Percentiles rank a stretch among this genome's conserved stretches.
Evolutionary conservation across 1,140 invertebrate genomes (phyloP).

Genomic region (Sitophilus oryzae): DNA sequence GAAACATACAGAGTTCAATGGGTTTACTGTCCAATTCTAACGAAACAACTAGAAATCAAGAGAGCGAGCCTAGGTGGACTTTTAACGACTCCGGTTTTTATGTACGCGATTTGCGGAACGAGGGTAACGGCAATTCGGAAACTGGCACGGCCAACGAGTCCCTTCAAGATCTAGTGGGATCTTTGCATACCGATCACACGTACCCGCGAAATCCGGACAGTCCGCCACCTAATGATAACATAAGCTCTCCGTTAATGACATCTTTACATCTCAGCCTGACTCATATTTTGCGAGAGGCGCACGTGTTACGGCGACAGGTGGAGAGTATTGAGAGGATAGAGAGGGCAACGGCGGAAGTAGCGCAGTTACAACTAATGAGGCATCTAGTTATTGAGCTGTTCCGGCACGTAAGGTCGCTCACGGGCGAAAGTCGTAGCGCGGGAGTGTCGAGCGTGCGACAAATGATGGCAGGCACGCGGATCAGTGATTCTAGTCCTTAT

Average conservation of each 20-base stretch:
- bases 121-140: conserved; percentile 1
- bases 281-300: conserved; percentile 39
- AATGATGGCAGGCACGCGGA: conserved; percentile 44
- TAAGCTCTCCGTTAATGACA: conserved; percentile 37
- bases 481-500: conserved; percentile 40
- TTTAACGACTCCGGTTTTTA: conserved; percentile 35
- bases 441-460: conserved; percentile 40
- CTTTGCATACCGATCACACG: conserved; percentile 38
- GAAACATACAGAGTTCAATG: conserved; percentile 37
- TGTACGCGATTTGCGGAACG: conserved; percentile 28
- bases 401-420: conserved; percentile 46
- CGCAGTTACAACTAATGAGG: conserved; percentile 54
- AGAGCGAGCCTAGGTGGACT: conserved; percentile 16
- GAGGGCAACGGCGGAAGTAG: conserved; percentile 45
- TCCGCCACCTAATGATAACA: conserved; percentile 21
- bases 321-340: conserved; percentile 41
- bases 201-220: conserved; percentile 38
- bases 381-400: conserved; percentile 59
- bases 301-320: conserved; percentile 34
- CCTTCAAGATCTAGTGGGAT: conserved; percentile 3
- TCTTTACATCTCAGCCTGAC: conserved; percentile 39
- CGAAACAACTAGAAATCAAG: conserved; percentile 7
- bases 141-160: not conserved
- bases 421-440: conserved; percentile 25
- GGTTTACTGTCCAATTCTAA: conserved; percentile 28